Conservation (phyloP, 2,797 vertebrate species). For the Craterocephalus amniculus region DNA sequence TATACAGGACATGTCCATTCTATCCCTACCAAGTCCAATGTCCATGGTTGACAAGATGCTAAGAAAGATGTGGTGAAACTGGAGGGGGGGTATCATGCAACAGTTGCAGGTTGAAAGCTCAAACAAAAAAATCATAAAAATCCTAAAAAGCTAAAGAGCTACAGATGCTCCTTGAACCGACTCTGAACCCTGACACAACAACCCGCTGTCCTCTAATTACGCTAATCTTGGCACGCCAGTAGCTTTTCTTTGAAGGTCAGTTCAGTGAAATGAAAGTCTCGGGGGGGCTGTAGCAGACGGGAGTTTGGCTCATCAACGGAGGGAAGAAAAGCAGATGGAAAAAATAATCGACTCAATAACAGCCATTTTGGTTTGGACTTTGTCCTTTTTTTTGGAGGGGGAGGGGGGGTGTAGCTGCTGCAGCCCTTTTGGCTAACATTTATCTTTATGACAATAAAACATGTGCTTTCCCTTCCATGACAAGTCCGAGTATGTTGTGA, state of each 20-base stretch:
- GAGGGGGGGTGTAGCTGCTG: not conserved
- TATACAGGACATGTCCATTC: not conserved
- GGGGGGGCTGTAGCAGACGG: conserved; percentile 15
- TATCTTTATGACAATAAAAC: conserved; percentile 12
- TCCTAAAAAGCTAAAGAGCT: not conserved
- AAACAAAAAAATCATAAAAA: too few species aligned
- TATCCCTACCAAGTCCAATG: accelerated
- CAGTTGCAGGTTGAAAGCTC: too few species aligned
- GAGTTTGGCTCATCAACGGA: conserved; percentile 40
- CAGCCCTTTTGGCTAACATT: conserved; percentile 1
- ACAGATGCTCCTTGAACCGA: conserved; percentile 9
- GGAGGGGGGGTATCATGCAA: too few species aligned
- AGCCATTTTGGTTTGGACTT: conserved; percentile 23
- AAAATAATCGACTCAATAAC: conserved; percentile 45
- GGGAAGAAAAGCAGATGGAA: conserved; percentile 20
- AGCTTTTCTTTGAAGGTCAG: conserved; percentile 57
- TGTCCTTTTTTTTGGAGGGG: conserved; percentile 3
- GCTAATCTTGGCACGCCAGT: conserved; percentile 46
- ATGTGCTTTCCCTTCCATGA: conserved; percentile 9
- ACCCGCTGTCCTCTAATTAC: conserved; percentile 23
- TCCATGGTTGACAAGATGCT: not conserved
- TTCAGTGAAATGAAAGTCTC: conserved; percentile 40
- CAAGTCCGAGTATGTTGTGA: conserved; percentile 11
- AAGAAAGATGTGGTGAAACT: not conserved
- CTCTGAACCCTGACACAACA: conserved; percentile 27